Evolutionary conservation across 2,113 vertebrate species (phyloP), one percentile per base, ranked within the genome.

Genomic region (Scortum barcoo): DNA sequence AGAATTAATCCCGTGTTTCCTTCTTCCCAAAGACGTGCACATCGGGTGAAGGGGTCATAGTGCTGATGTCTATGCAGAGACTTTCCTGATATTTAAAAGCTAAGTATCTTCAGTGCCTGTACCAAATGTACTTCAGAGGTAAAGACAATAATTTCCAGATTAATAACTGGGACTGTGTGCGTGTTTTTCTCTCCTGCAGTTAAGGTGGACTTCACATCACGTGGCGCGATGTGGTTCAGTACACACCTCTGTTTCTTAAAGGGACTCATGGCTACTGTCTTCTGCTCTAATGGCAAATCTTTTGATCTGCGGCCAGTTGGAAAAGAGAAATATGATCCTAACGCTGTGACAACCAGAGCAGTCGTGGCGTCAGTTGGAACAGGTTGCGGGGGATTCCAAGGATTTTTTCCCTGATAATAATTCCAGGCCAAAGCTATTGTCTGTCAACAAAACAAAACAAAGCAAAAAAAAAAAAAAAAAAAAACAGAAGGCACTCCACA

Each of bases 321-420:
- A 94, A 94, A 91, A 81, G 54, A 89, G 89, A 96, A 94, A 95
- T 69, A 30, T 78, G 91, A 95, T 88, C 85, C 81, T 83, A 70
- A 76, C 44, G 71, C 75, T 81, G 84, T 89, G 85, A 90, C 72
- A 88, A 78, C 78, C 50, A 6, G 17, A 77, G 48, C 61, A 81
- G 81, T 76, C 53, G 28, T 77, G 85, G 78, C 62, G 79, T 89
- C 88, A 90, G 87, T 80, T 89, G 81, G 92, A 95, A 95, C 94
- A 95, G 95, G 95, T 96, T 95, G 84, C 11, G 94, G 94, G 85
- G 87, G 95, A 95, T 96, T 95, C 94, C 94, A 81, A 81, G 94
- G 92, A 96, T 94, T 94, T 93, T 93, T 93, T 93, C 89, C 93
- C 87, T 93, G 85, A 93, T 93, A 93, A 93, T 92, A 90, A 93